Base-by-base conservation (phyloP, 1,140 invertebrate genomes). In the Aphelenchoides fujianensis region DNA sequence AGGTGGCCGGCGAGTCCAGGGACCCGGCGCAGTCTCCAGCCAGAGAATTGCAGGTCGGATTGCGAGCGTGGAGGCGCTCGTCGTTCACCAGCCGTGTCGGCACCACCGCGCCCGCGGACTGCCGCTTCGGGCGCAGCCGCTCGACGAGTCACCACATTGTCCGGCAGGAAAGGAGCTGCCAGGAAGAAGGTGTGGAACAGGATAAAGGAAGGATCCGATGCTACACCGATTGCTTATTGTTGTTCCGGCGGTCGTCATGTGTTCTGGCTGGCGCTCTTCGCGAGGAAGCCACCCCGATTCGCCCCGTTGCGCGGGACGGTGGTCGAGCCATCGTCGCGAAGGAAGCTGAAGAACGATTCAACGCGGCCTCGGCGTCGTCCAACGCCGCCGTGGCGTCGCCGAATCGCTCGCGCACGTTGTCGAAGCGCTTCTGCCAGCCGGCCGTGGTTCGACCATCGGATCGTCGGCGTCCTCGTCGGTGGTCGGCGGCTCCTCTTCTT, bases 261-360 rank as follows among this genome's bases (percentile, higher is more conserved):
- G 31, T 66, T 74, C 31, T 75, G 76, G 62, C 74, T 76, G 1
- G 74, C 68, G 32, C 75, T 77, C 37, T 75, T 75, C 23, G 74
- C 69, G 48, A 63, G 48, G 34, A 61, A 63, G 19, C 36, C 48
- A 19, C 74, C 36, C 16, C 35, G 64, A 68, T 53, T 68, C n/a
- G n/a, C n/a, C 34, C 55, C 55, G 34, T 59, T 69, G 3, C 72
- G 57, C 23, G 72, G 72, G 2, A 74, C 35, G 5, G 72, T 74
- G 30, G 63, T 41, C n/a, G 69, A 74, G 3, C 71, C 72, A 32
- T 52, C 64, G 1, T 62, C 74, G 2, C 64, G 35, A 54, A 76
- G 69, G 9, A 5, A 7, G 5, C 5, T 59, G 7, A 5, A n/a
- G n/a, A 7, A 23, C 5, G 19, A 5, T 16, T 30, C 23, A 19